Evolutionary conservation across 2,888 invertebrate genomes (phyloP).

Genomic region (Merodon equestris): DNA sequence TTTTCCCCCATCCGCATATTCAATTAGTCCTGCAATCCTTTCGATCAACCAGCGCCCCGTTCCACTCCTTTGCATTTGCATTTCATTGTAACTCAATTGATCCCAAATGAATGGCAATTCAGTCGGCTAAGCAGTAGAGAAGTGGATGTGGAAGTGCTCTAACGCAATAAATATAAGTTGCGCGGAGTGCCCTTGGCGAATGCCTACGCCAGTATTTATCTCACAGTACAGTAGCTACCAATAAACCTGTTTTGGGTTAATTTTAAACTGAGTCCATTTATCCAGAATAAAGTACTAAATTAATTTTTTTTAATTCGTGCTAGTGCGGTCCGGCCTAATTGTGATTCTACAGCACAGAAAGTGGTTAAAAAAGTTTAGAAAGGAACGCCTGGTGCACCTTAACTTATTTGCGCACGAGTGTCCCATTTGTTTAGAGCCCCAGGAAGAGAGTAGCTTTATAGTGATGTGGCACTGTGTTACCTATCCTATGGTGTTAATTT

Average conservation of each 20-base stretch:
- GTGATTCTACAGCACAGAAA: constrained; percentile 20
- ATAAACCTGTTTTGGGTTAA: constrained; percentile 77
- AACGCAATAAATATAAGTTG: constrained; percentile 1
- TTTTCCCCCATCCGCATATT: constrained; percentile 59
- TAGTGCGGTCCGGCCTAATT: constrained; percentile 17
- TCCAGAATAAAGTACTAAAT: constrained; percentile 76
- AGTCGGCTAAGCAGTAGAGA: constrained; percentile 11
- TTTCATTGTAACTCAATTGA: constrained; percentile 64
- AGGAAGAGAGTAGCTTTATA: constrained; percentile 35
- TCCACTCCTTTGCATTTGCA: constrained; percentile 38
- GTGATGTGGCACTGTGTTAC: constrained; percentile 48
- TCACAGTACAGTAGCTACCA: constrained; percentile 76
- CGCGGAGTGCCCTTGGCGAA: constrained; percentile 46
- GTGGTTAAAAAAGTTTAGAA: constrained; percentile 25
- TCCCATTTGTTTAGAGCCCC: constrained; percentile 47
- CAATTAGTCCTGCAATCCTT: constrained; percentile 60
- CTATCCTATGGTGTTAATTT: constrained; percentile 64
- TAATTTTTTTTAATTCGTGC: constrained; percentile 72
- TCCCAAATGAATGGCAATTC: constrained; percentile 60
- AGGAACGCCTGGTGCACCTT: constrained; percentile 51
- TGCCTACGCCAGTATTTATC: constrained; percentile 46
- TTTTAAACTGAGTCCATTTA: constrained; percentile 76
- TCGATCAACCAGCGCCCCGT: constrained; percentile 20
- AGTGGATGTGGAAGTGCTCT: constrained; percentile 24
- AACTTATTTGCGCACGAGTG: constrained; percentile 64